Base-by-base conservation (phyloP, 2,113 vertebrate genomes). In the Xiphophorus hellerii region DNA sequence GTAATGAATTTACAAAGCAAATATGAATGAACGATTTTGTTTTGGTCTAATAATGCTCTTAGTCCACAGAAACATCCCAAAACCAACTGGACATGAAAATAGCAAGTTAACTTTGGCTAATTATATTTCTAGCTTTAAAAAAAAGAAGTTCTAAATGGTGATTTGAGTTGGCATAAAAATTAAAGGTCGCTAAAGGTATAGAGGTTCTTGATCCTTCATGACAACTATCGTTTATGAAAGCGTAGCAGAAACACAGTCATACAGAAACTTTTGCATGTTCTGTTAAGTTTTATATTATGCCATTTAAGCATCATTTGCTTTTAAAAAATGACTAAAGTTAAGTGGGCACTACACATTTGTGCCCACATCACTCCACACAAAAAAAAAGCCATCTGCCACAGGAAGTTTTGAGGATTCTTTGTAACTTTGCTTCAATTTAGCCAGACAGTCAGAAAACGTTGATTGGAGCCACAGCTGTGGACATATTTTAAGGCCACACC, bases 121-220 rank as follows among this genome's bases (percentile, higher is more conserved):
- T 3, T 58, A 22, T 25, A 25, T 54, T 54, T 54, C 22, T 7
- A 25, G 51, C n/a, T 8, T 6, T 5, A 51, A 51, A 51, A 51
- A 51, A 42, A 14, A 17, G 14, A 22, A 0, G 14, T 8, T 51
- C 48, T 7, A 51, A 58, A 7, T 51, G 62, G 44, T 29, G 64
- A 61, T 72, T 12, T 2, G 0, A 22, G 77, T 79, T 84, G 66
- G 65, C 28, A 27, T 79, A 64, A 39, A 70, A 74, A 79, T 73
- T 73, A 73, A 70, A 78, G 48, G 60, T 42, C 68, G 60, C 58
- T 61, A 60, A n/a, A 54, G 8, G 30, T 67, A 62, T 48, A 31
- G 17, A 14, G 37, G 42, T 28, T 77, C 30, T 31, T 33, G 1
- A 33, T 61, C 13, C 76, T 44, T 76, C 13, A 37, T 25, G 67